These are phyloP conservation scores for Spialia ferax DNA, from an alignment of 2,888 invertebrate genomes.

Conservation along the genomic window DNA sequence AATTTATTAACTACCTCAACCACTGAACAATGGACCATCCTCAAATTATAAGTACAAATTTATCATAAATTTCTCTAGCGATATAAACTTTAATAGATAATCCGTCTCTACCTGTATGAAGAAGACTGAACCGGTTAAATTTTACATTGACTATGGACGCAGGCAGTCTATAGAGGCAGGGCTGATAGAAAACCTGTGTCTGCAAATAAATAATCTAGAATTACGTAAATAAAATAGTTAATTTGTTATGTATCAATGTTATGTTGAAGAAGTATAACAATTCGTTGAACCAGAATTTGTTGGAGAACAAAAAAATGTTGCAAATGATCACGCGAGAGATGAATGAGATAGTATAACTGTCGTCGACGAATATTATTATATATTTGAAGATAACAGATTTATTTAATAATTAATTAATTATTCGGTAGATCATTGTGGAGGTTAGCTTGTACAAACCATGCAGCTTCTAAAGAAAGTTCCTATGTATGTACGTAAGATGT, in stretches of 20 bases:
- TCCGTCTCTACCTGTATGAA: slow-evolving; percentile 39
- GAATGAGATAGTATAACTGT: slow-evolving; percentile 35
- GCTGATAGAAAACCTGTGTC: slow-evolving; percentile 15
- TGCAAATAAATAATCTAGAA: slow-evolving; percentile 21
- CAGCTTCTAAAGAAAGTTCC: slow-evolving; percentile 87
- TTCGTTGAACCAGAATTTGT: slow-evolving; percentile 11
- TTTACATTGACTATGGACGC: slow-evolving; percentile 35
- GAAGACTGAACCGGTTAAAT: slow-evolving; percentile 39
- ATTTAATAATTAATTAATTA: slow-evolving; percentile 76
- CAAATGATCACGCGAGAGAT: slow-evolving; percentile 34
- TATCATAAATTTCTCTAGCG: slow-evolving; percentile 43
- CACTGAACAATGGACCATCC: slow-evolving; percentile 33
- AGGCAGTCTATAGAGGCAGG: slow-evolving; percentile 18
- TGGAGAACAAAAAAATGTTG: slow-evolving; percentile 6
- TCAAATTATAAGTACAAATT: slow-evolving; percentile 38
- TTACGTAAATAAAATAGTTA: slow-evolving; percentile 9
- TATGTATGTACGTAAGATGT: slow-evolving; percentile 86
- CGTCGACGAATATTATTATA: slow-evolving; percentile 41
- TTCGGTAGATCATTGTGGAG: slow-evolving; percentile 84
- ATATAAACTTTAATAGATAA: slow-evolving; percentile 36
- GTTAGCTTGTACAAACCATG: slow-evolving; percentile 86
- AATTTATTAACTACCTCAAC: slow-evolving; percentile 28
- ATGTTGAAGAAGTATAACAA: slow-evolving; percentile 22
- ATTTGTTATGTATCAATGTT: slow-evolving; percentile 18
- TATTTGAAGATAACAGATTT: slow-evolving; percentile 69